Conservation (phyloP, 2,797 vertebrate genomes). For the Malurus splendens region DNA sequence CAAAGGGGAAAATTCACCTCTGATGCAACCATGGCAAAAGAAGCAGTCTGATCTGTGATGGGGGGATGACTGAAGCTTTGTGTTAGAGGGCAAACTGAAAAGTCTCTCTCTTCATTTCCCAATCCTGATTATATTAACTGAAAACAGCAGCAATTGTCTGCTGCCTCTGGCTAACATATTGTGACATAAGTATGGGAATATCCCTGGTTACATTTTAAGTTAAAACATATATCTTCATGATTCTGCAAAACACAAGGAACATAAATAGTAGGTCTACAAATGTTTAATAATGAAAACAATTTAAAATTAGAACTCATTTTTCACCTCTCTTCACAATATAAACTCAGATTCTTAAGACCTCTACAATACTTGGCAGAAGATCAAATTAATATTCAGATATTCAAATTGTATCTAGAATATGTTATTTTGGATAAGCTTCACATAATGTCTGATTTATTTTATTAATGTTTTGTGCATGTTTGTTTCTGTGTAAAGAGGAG, state of each 20-base stretch:
- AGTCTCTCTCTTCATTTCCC: not conserved
- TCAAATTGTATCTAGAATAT: constrained; percentile 23
- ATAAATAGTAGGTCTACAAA: not conserved
- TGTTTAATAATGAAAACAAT: not conserved
- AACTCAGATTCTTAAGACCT: not conserved
- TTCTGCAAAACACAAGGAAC: not conserved
- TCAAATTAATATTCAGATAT: constrained; percentile 30
- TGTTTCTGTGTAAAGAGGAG: constrained; percentile 8
- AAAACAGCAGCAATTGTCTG: not conserved
- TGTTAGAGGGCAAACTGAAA: not conserved
- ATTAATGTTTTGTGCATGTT: not conserved
- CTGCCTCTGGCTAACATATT: not conserved
- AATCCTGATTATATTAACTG: not conserved
- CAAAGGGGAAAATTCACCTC: not conserved
- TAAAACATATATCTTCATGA: not conserved
- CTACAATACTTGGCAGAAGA: not conserved
- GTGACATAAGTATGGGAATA: not conserved
- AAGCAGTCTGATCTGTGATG: not conserved
- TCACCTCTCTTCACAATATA: not conserved
- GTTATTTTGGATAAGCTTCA: constrained; percentile 6
- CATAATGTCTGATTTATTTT: constrained; percentile 44
- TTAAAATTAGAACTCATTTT: not conserved
- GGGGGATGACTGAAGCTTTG: not conserved
- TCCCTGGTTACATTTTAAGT: not conserved
- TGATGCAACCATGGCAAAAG: not conserved